Evolutionary conservation across 1,140 invertebrate species (phyloP), one percentile per base, ranked within the genome.

Genomic region (Hormaphis cornu): DNA sequence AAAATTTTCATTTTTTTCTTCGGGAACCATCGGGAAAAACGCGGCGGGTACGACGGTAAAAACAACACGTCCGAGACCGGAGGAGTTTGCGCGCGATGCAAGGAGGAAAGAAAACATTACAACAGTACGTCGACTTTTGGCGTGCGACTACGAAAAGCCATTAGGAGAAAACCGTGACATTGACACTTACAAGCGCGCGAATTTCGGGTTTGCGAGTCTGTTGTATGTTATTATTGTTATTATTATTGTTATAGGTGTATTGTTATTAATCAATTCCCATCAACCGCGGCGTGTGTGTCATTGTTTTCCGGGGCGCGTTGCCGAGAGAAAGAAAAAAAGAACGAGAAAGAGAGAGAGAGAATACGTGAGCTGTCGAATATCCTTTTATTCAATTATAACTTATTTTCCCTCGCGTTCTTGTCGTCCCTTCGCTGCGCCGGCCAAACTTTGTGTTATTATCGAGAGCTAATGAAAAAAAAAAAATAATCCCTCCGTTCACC

Each of bases 301-400:
- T 53, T 53, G 50, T n/a, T 30, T 26, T 16, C 8, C 50, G 26
- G 1, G 24, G 24, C 22, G 24, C 28, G 22, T 28, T 16, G 8
- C 28, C 4, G 6, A 48, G 12, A 10, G 46, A 5, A 22, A 18
- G 14, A 10, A 16, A 28, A 16, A 6, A 9, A 8, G 26, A 18
- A n/a, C n/a, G 46, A 5, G 46, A 18, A 24, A 10, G 24, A 28
- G 24, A 6, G n/a, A 8, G 26, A 18, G 24, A 14, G 20, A 1
- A 20, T 44, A 44, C 8, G n/a, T 33, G 24, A 22, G n/a, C 44
- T 48, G 42, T 66, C 61, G 24, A 48, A 48, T 33, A 42, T 66
- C 37, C 58, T 61, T 50, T 66, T 48, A 63, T 63, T 63, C 33
- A 63, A 63, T 63, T 63, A 63, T 63, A 48, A 63, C 59, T 63